Evolutionary conservation across 2,797 vertebrate species (phyloP).

Genomic region (Capromys pilorides): DNA sequence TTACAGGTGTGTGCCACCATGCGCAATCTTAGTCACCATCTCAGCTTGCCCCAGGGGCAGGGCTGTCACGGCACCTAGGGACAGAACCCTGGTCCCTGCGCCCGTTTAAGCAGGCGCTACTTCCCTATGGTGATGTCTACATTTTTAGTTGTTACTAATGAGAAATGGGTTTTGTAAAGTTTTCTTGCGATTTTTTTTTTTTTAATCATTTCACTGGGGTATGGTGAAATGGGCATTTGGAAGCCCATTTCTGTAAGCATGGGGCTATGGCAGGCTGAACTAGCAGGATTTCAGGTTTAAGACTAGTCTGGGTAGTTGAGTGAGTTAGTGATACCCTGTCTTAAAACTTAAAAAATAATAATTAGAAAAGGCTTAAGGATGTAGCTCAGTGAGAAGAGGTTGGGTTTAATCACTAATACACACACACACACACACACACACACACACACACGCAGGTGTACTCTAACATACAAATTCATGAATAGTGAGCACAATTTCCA

Average conservation of each 20-base stretch:
- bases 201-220: neutral
- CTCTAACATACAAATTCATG: neutral
- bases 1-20: too few relatives aligned
- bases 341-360: neutral
- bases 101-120: too few relatives aligned
- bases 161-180: neutral
- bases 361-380: neutral
- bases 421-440: neutral
- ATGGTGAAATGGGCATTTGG: too few relatives aligned
- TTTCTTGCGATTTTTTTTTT: neutral
- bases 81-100: too few relatives aligned
- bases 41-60: too few relatives aligned
- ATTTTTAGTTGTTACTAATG: neutral
- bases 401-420: neutral
- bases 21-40: too few relatives aligned
- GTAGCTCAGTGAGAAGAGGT: neutral
- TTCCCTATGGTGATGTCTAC: neutral
- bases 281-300: neutral
- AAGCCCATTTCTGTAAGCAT: neutral
- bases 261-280: neutral
- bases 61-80: too few relatives aligned
- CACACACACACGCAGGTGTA: neutral
- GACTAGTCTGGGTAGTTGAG: neutral
- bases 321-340: neutral
- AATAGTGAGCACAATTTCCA: neutral